Evolutionary conservation across 2,113 vertebrate genomes (phyloP), one percentile per base, ranked within the genome.

Genomic region (Orycteropus afer): DNA sequence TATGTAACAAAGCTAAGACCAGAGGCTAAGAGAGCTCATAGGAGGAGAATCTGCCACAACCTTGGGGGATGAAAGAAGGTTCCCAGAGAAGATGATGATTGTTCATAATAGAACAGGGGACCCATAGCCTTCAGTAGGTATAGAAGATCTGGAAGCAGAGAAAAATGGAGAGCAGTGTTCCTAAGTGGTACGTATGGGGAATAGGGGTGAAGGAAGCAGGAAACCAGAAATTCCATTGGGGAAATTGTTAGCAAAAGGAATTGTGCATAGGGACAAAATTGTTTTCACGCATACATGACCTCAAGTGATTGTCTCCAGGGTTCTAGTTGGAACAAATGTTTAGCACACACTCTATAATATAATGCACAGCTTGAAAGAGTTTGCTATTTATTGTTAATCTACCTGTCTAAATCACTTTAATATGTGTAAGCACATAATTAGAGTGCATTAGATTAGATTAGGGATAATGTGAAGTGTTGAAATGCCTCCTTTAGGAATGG

Each of bases 391-490:
- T 84, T 85, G 77, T n/a, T 49, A 13, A n/a, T 80, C 83, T 91
- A 63, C 22, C 20, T 14, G 22, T 45, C 59, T 86, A 79, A 88
- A 79, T 89, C 73, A 67, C 51, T 69, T 90, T 29, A 57, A 83
- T 37, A 7, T 81, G 34, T 53, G 65, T 93, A 89, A 49, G 12
- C 51, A 34, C 40, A 59, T 79, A 69, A 57, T 86, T 80, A 78
- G 49, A 89, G 86, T 85, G 32, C 4, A 79, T 87, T 85, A n/a
- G 2, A 11, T 71, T 51, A 84, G 51, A 84, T 22, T 59, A 47
- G 77, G 63, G 49, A 25, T 93, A 14, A 73, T 67, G 27, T 89
- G 78, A 90, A 17, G 17, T 90, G 51, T 83, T 94, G 22, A 89
- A 49, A 82, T 71, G 25, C 80, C 37, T 65, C 63, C 32, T 83